Evolutionary conservation across 2,888 invertebrate species (phyloP), one percentile per base, ranked within the genome.

Genomic region (Ischnus inquisitorius): DNA sequence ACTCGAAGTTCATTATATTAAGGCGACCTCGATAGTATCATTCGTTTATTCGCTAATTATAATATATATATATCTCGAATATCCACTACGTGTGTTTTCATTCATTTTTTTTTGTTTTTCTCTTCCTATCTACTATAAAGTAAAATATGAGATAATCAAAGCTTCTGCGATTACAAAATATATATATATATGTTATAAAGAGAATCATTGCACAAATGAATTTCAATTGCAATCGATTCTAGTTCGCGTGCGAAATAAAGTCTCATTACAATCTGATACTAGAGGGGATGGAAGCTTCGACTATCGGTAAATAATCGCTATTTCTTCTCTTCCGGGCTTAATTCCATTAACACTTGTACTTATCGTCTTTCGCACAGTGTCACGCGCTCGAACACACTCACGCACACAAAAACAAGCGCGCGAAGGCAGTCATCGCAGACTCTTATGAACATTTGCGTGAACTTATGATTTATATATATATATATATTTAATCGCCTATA

Each of bases 131-230:
- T 46, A 19, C 51, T 28, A 65, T 65, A 71, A 28, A 60, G 65
- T 72, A 76, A 71, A 74, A 68, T 76, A 85, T 81, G 84, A 81
- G 80, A 86, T 85, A 68, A 77, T 83, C 83, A 72, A 80, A 76
- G 67, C 72, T 22, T 54, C 68, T 48, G 39, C 62, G 65, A 68
- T 78, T 69, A 78, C 62, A 51, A 69, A 72, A 62, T 74, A 74
- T 28, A 28, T 62, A 43, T 51, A 68, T 67, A 28, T 80, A 84
- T 43, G 67, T 74, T 51, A 16, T 69, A 48, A 68, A 64, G 76
- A 68, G 57, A 82, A 86, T 75, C 83, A 88, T 88, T 88, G 87
- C 87, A 88, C 87, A 85, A 83, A 78, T 64, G 74, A n/a, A 82
- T 79, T 57, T 74, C 68, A 28, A 68, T 19, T 43, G 39, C 54